These are phyloP conservation scores for Protobothrops mucrosquamatus DNA, from an alignment of 2,113 vertebrate species.

Conservation along the genomic window DNA sequence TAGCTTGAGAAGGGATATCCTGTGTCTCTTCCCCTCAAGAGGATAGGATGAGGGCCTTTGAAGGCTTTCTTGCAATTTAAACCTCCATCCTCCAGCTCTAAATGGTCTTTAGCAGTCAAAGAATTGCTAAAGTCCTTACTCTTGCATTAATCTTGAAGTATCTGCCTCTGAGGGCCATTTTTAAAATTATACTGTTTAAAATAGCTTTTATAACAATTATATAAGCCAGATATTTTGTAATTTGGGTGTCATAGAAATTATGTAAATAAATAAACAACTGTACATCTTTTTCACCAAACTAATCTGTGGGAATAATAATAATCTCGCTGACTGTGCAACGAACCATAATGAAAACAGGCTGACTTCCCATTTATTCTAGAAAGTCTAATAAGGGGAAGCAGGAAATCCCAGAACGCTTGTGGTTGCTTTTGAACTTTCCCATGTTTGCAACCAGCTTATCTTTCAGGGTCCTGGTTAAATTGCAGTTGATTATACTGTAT, in stretches of 20 bases:
- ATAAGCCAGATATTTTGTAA: neutral
- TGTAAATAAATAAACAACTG: neutral
- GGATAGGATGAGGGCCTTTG: neutral
- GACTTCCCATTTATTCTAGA: conserved; percentile 1
- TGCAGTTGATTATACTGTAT: conserved; percentile 39
- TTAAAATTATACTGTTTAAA: neutral
- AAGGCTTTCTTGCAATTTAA: neutral
- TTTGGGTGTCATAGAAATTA: neutral
- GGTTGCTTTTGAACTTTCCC: conserved; percentile 35
- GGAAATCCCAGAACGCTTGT: neutral
- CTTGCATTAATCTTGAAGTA: neutral
- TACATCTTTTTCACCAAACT: neutral
- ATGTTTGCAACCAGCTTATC: conserved; percentile 26
- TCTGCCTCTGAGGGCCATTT: neutral
- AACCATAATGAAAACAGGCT: neutral
- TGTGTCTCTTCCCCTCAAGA: neutral
- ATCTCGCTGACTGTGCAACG: neutral
- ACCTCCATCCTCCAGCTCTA: no score
- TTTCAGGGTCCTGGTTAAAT: conserved; percentile 30
- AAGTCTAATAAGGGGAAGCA: neutral
- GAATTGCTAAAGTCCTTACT: neutral
- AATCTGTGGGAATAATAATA: neutral
- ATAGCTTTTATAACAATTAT: neutral
- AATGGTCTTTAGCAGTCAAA: neutral
- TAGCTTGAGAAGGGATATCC: neutral